Conservation (phyloP, 2,113 vertebrate species). For the Mellivora capensis region DNA sequence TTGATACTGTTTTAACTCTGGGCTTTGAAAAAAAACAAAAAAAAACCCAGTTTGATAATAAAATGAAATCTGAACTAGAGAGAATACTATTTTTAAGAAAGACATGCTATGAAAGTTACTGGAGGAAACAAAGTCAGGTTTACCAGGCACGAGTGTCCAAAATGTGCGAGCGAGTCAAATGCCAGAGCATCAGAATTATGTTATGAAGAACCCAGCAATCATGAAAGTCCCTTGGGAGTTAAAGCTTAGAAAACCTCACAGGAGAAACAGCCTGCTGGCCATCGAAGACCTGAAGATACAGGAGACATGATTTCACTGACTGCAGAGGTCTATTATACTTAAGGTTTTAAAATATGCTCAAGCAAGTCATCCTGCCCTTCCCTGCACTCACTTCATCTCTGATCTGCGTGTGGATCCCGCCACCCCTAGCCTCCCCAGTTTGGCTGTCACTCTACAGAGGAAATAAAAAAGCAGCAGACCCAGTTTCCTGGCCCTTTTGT, state of each 20-base stretch:
- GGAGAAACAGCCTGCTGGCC: background rate
- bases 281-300: background rate
- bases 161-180: background rate
- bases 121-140: background rate
- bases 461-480: conserved; percentile 42
- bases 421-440: background rate
- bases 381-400: background rate
- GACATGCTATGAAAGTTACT: background rate
- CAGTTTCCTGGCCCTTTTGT: conserved; percentile 73
- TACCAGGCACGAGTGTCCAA: background rate
- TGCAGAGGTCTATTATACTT: background rate
- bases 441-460: background rate
- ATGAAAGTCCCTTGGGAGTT: background rate
- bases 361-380: background rate
- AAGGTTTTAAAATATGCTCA: background rate
- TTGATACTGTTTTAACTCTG: background rate
- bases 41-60: background rate
- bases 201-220: background rate
- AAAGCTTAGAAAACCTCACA: background rate
- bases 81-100: background rate
- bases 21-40: background rate
- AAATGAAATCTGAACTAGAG: background rate
- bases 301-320: background rate
- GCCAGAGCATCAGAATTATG: background rate
- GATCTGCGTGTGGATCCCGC: background rate